A percentile compares a stretch with the other conserved stretches of the same genome.
phyloP scores from a whole-genome alignment of 2,797 vertebrate species.

The Caiman crocodilus region DNA sequence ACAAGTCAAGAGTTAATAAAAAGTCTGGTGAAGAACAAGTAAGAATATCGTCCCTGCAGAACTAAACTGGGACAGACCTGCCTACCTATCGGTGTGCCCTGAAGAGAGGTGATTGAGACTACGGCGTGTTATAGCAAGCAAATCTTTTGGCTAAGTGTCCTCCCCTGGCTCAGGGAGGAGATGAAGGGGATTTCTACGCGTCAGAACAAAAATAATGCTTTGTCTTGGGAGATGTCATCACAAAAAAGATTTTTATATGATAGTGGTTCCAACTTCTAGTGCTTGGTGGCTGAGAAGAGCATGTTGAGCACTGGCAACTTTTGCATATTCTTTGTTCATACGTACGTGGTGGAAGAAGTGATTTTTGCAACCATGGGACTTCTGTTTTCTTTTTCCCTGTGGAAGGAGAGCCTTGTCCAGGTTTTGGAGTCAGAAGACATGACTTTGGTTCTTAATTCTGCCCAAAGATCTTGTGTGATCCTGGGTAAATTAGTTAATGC shows the following conservation, averaged over 20 bases:
- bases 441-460: background rate
- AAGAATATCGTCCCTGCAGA: conserved; percentile 48
- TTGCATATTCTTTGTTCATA: background rate
- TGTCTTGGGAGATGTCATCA: background rate
- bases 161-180: background rate
- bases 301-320: background rate
- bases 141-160: background rate
- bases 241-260: background rate
- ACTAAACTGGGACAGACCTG: conserved; percentile 18
- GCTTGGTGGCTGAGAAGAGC: background rate
- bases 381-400: background rate
- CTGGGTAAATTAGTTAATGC: background rate
- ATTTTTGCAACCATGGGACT: background rate
- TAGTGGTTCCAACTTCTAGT: background rate
- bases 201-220: background rate
- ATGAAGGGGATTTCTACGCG: background rate
- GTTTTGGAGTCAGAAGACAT: too few species aligned
- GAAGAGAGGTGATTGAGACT: conserved; percentile 16
- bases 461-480: background rate
- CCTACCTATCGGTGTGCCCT: conserved; percentile 32
- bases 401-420: background rate
- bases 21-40: conserved; percentile 59
- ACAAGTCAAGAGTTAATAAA: conserved; percentile 65
- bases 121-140: background rate
- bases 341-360: too few species aligned